Evolutionary conservation across 30 jellyfish, hydroid and myxozoan genomes (phyloP), one percentile per base, ranked within the genome.

Genomic region (Clytia hemisphaerica): DNA sequence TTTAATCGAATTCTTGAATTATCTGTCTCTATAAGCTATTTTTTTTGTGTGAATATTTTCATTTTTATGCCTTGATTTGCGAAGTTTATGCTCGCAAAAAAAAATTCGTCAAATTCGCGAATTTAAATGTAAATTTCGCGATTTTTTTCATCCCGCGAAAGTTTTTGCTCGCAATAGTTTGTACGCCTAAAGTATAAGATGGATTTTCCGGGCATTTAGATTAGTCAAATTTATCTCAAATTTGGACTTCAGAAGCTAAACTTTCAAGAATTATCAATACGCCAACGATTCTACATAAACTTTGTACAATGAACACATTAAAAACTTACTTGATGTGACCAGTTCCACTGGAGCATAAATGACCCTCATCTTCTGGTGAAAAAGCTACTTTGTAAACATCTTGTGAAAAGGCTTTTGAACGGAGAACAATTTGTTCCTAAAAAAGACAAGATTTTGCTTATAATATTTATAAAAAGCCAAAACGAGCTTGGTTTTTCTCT

Each of bases 341-440:
- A 26, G 93, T 80, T n/a, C 96, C 96, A 86, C 96, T 86, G 29
- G 91, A 32, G 63, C 96, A 86, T 85, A 86, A 63, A 60, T 80
- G 96, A 15, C 96, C 96, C 38, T 86, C 96, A 73, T 78, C 78
- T 67, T 86, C 96, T n/a, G 93, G 94, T n/a, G 96, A 86, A 79
- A 86, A 86, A 1, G 96, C 92, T 7, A 86, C 89, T 54, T 75
- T 86, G 78, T 37, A 86, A 54, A 86, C 78, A 73, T 86, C 96
- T 78, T 86, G 96, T 4, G 96, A 79, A 53, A 86, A 86, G 2
- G 96, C 96, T 62, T 86, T 86, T 26, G 94, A 78, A 19, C 96
- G 67, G 40, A 86, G 75, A 21, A 78, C 76, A 26, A 79, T 73
- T 21, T 67, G 71, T 58, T 86, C 96, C 74, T 65, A 37, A 35